A percentile compares a stretch with the other conserved stretches of the same genome.
Conservation (phyloP, 2,888 invertebrate species). For the Hirtodrosophila alboralis region DNA sequence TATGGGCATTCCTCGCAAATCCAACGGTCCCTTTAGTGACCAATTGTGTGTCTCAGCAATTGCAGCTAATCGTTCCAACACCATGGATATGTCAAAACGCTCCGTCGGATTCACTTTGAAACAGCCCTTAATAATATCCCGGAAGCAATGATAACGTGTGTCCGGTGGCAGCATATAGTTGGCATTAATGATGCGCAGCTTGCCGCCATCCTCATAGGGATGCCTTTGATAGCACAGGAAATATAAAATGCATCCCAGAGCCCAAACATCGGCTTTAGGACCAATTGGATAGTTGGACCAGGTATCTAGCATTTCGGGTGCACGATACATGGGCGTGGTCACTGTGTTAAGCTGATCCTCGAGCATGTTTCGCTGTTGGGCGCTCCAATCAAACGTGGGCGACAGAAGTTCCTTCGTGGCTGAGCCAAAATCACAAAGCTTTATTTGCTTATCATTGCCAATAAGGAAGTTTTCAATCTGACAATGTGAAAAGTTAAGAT, state of each 20-base stretch:
- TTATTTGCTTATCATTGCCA: conserved; percentile 92
- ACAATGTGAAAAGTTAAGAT: background rate
- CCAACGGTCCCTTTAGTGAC: conserved; percentile 91
- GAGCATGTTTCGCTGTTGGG: conserved; percentile 93
- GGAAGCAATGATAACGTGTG: conserved; percentile 92
- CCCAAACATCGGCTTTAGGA: conserved; percentile 97
- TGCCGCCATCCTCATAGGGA: conserved; percentile 98
- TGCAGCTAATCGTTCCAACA: conserved; percentile 94
- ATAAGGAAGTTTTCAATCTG: conserved; percentile 96
- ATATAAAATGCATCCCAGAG: conserved; percentile 97
- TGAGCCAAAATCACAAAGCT: conserved; percentile 99
- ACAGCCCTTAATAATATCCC: conserved; percentile 94
- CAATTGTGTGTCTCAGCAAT: conserved; percentile 94
- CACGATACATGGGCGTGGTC: conserved; percentile 97
- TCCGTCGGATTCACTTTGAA: conserved; percentile 92
- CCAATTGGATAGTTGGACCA: conserved; percentile 98
- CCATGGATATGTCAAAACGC: conserved; percentile 90
- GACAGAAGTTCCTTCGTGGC: conserved; percentile 92
- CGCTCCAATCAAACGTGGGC: conserved; percentile 96
- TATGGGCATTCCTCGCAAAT: conserved; percentile 81
- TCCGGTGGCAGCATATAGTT: conserved; percentile 95
- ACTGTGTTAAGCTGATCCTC: conserved; percentile 90
- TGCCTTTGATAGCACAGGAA: conserved; percentile 96
- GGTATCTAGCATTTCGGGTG: conserved; percentile 99
- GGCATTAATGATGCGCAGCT: conserved; percentile 97